A percentile compares a stretch with the other conserved stretches of the same genome.
These are phyloP conservation scores for Lithophane semibrunnea DNA, from an alignment of 2,888 invertebrate species.

Conservation along the genomic window DNA sequence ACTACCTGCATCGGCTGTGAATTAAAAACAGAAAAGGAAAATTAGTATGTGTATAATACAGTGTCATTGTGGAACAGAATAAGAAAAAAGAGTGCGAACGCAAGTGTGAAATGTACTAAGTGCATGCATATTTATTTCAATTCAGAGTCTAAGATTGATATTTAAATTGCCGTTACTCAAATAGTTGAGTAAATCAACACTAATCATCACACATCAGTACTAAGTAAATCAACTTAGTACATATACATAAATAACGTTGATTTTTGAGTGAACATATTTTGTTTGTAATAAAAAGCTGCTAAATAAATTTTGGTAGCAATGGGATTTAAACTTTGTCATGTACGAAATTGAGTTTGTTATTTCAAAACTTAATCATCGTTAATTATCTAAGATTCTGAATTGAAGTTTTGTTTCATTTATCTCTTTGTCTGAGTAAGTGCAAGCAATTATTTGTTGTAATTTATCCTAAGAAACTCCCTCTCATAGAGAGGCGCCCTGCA, in stretches of 20 bases:
- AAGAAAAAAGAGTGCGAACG: background rate
- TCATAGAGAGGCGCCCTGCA: too few relatives aligned
- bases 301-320: background rate
- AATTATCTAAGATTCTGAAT: conserved; percentile 10
- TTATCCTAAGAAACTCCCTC: background rate
- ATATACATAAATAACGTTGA: too few relatives aligned
- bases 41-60: conserved; percentile 54
- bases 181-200: too few relatives aligned
- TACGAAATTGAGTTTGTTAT: background rate
- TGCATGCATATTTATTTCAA: background rate
- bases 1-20: conserved; percentile 76
- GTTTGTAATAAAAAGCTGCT: background rate
- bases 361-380: background rate
- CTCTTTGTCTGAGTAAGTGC: too few relatives aligned
- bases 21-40: conserved; percentile 68
- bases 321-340: background rate
- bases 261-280: background rate
- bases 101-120: background rate
- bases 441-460: background rate
- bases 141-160: background rate
- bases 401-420: background rate
- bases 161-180: background rate
- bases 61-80: background rate
- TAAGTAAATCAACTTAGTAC: too few relatives aligned
- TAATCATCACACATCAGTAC: too few relatives aligned